Evolutionary conservation across 1,140 invertebrate species (phyloP), one percentile per base, ranked within the genome.

Genomic region (Chironomus striatipennis): DNA sequence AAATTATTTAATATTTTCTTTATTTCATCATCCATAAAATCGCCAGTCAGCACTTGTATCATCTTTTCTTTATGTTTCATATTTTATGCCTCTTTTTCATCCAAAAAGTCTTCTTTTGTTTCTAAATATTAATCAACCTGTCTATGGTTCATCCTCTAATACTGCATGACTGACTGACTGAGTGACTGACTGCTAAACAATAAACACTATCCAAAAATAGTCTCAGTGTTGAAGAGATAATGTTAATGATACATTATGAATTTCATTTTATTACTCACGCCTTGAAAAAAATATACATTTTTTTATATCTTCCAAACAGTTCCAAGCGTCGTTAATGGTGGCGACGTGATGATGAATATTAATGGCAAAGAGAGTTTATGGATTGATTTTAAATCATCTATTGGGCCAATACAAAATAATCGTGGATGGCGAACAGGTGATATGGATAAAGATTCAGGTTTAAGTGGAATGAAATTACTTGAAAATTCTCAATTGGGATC

Each of bases 301-400:
- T 20, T 70, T 70, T 57, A 10, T 57, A 12, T 34, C 24, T 34
- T 34, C 82, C 64, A 79, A 81, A 18, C 21, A 42, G 34, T 64
- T 42, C 74, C 57, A 75, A 43, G 65, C 80, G 81, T 82, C 74
- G 83, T 89, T 2, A 88, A 85, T 76, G 88, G 88, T 15, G 88
- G 88, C 21, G 88, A 89, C 17, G 87, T 88, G 7, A 90, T 88
- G 24, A 87, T 88, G 24, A 88, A 89, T 76, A 79, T 90, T 20
- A 89, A 89, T 76, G 87, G 87, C 74, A 91, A 91, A 80, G 90
- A 91, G 74, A 89, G 88, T 21, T 79, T 92, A 24, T 92, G 91
- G 90, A 87, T 92, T 74, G 90, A 93, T 79, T 57, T 57, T 57
- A 57, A 57, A n/a, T 57, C 47, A 57, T 57, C 47, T n/a, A 57